Base-by-base conservation (phyloP, 2,797 vertebrate genomes). In the Macropodus opercularis region DNA sequence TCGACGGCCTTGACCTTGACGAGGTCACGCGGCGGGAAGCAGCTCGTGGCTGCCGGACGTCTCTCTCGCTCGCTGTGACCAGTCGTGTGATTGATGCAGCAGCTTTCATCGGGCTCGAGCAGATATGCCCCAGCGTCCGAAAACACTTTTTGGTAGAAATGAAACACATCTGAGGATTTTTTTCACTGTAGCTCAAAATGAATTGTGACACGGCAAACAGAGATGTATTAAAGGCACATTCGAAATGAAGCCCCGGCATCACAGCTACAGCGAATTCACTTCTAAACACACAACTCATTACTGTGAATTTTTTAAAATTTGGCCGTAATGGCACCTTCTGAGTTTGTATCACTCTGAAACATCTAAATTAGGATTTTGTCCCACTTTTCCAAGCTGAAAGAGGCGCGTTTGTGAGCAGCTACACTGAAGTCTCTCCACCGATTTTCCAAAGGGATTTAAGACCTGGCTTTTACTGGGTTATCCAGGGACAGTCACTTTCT, bases 1-100 rank as follows among this genome's bases (percentile, higher is more conserved):
- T 69, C 76, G 67, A 81, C 66, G 70, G 67, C 48, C 59, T 67
- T 77, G 71, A 84, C 89, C 89, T 90, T 91, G 83, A 79, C 77
- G 81, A 85, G 88, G 85, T 79, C 52, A 34, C 47, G n/a, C n/a
- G n/a, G n/a, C n/a, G n/a, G n/a, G n/a, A 52, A 80, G 68, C 69
- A 63, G 65, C 73, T 82, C 69, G 69, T 72, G 55, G 26, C 67
- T 80, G 72, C 61, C 61, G 69, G 70, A 78, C 75, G n/a, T 83
- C 54, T 72, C 75, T 67, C 66, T 85, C 75, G 36, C 70, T 54
- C 77, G 63, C 76, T 58, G 61, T 77, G 85, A 79, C 75, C 71
- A 21, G 69, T 56, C 56, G 46, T 70, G 65, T 79, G 83, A 87
- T 77, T 87, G 85, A 85, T 50, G 51, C 80, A 66, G 84, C 81